Conservation (phyloP, 1,140 invertebrate species). For the Scylla paramamosain region DNA sequence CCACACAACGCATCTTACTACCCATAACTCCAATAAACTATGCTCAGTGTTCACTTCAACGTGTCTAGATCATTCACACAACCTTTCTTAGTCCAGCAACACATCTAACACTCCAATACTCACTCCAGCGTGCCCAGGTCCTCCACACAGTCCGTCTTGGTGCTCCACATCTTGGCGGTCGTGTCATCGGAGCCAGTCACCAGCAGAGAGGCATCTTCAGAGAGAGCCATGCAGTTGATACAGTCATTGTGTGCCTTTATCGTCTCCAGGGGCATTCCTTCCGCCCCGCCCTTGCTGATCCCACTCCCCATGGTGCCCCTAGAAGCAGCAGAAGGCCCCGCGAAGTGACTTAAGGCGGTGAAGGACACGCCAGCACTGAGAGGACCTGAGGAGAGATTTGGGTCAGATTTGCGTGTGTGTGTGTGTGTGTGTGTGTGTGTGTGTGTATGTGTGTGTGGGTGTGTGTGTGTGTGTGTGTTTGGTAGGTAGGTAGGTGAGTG, state of each 20-base stretch:
- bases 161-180: conserved; percentile 82
- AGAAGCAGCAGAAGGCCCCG: background rate
- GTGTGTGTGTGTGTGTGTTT: no score
- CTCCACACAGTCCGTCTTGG: conserved; percentile 82
- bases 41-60: no score
- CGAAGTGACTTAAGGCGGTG: background rate
- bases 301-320: conserved; percentile 51
- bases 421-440: no score
- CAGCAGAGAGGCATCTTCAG: conserved; percentile 83
- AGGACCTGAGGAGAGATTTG: no score
- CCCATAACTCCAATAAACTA: no score
- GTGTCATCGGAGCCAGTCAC: conserved; percentile 83
- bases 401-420: background rate
- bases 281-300: conserved; percentile 44
- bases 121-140: conserved; percentile 82
- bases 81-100: no score
- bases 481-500: background rate
- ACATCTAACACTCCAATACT: conserved; percentile 33
- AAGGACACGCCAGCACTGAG: background rate
- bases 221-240: conserved; percentile 83
- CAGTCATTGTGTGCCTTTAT: conserved; percentile 80
- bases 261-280: conserved; percentile 38
- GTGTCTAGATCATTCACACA: no score
- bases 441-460: no score
- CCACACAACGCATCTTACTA: no score